A percentile compares a stretch with the other conserved stretches of the same genome.
Evolutionary conservation across 2,797 vertebrate genomes (phyloP).

Genomic region (Pseudotriccus pelzelni): DNA sequence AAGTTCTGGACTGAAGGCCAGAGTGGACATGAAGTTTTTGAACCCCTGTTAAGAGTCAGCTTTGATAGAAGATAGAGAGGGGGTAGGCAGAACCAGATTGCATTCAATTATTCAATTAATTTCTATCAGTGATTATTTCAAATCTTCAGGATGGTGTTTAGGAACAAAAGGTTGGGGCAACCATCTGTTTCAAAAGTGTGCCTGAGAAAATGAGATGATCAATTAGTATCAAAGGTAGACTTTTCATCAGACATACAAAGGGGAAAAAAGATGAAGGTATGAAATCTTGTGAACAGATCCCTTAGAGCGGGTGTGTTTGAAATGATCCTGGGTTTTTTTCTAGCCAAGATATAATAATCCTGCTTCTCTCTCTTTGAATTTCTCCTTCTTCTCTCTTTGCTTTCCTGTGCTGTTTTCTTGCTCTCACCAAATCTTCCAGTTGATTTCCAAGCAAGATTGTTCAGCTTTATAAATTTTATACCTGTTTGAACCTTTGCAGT

Average conservation of each 20-base stretch:
- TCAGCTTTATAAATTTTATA: not conserved
- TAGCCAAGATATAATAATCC: not conserved
- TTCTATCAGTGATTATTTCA: not conserved
- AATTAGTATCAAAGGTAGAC: not conserved
- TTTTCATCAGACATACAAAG: not conserved
- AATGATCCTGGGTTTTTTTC: not conserved
- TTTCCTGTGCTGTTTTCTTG: not conserved
- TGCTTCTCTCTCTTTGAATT: not conserved
- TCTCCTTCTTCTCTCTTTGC: not conserved
- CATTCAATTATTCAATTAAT: not conserved
- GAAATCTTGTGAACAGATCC: not conserved
- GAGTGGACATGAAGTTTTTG: not conserved
- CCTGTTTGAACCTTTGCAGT: not conserved
- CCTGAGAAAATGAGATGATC: not conserved
- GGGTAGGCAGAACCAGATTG: not conserved
- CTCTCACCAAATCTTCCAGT: not conserved
- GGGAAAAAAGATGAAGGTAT: not conserved
- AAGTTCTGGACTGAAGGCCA: not conserved
- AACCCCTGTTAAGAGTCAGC: not conserved
- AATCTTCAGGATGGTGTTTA: not conserved
- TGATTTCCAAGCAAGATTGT: not conserved
- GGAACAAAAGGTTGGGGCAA: not conserved
- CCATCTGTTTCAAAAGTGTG: not conserved
- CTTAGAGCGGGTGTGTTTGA: not conserved
- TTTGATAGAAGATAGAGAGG: not conserved